phyloP scores from a whole-genome alignment of 2,113 vertebrate genomes.

The Plotosus lineatus region DNA sequence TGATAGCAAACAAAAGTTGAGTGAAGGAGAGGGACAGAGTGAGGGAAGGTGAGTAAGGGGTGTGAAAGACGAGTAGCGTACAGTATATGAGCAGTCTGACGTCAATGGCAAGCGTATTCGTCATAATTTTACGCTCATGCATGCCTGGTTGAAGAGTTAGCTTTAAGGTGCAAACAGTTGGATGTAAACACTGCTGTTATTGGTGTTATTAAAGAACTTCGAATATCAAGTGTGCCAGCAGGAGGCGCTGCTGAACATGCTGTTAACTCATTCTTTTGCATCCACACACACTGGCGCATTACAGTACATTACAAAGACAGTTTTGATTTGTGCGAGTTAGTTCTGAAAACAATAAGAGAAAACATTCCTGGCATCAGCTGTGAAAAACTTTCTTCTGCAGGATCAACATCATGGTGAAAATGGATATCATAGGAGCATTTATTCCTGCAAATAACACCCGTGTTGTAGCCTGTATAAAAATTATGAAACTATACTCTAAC shows the following conservation, averaged over 20 bases:
- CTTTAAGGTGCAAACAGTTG: slow-evolving; percentile 41
- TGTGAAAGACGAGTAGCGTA: background rate
- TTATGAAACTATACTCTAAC: background rate
- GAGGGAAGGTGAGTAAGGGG: slow-evolving; percentile 48
- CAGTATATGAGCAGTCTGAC: slow-evolving; percentile 73
- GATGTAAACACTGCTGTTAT: slow-evolving; percentile 29
- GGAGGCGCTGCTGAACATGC: slow-evolving; percentile 56
- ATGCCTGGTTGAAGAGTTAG: slow-evolving; percentile 67
- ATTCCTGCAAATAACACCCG: background rate
- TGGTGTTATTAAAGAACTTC: background rate
- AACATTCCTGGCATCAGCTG: slow-evolving; percentile 15
- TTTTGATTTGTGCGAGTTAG: slow-evolving; percentile 4
- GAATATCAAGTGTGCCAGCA: slow-evolving; percentile 12
- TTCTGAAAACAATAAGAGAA: background rate
- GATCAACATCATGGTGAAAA: background rate
- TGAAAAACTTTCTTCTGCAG: background rate
- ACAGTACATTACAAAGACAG: slow-evolving; percentile 22
- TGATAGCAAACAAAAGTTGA: background rate
- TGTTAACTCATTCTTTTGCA: slow-evolving; percentile 47
- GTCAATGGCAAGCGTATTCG: slow-evolving; percentile 94
- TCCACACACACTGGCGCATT: slow-evolving; percentile 40
- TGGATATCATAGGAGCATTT: background rate
- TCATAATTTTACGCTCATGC: slow-evolving; percentile 69
- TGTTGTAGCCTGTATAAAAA: background rate
- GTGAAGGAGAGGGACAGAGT: slow-evolving; percentile 54